Conservation (phyloP, 2,888 invertebrate species). For the Apodemia hepburni region DNA sequence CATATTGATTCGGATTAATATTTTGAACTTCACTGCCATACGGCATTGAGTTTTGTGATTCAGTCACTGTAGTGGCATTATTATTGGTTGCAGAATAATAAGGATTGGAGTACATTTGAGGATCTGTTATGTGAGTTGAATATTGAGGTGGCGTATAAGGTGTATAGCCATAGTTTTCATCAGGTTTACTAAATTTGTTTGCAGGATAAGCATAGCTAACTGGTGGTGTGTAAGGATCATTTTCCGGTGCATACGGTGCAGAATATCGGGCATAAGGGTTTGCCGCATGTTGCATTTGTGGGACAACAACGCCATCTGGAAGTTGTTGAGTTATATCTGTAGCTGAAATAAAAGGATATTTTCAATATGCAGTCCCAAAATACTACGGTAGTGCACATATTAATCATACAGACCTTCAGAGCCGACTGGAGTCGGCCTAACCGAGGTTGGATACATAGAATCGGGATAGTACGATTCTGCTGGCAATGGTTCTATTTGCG, state of each 20-base stretch:
- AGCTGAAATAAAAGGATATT: slow-evolving; percentile 41
- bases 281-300: slow-evolving; percentile 43
- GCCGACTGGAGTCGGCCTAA: slow-evolving; percentile 86
- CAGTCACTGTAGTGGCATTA: slow-evolving; percentile 49
- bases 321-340: slow-evolving; percentile 55
- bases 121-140: slow-evolving; percentile 47
- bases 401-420: slow-evolving; percentile 77
- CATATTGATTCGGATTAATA: slow-evolving; percentile 35
- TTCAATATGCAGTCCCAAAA: not conserved
- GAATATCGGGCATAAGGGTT: slow-evolving; percentile 53
- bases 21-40: slow-evolving; percentile 37
- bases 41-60: slow-evolving; percentile 45
- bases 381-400: slow-evolving; percentile 15
- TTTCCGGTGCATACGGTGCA: slow-evolving; percentile 45
- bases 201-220: slow-evolving; percentile 48
- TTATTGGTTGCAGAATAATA: slow-evolving; percentile 58
- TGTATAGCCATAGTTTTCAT: slow-evolving; percentile 51
- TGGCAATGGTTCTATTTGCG: slow-evolving; percentile 47
- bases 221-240: slow-evolving; percentile 44
- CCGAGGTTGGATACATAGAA: slow-evolving; percentile 79
- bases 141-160: slow-evolving; percentile 62
- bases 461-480: slow-evolving; percentile 63
- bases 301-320: slow-evolving; percentile 61
- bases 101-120: slow-evolving; percentile 55
- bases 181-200: slow-evolving; percentile 49